These are phyloP conservation scores for Lepus townsendii DNA, from an alignment of 2,797 vertebrate genomes.

Conservation along the genomic window DNA sequence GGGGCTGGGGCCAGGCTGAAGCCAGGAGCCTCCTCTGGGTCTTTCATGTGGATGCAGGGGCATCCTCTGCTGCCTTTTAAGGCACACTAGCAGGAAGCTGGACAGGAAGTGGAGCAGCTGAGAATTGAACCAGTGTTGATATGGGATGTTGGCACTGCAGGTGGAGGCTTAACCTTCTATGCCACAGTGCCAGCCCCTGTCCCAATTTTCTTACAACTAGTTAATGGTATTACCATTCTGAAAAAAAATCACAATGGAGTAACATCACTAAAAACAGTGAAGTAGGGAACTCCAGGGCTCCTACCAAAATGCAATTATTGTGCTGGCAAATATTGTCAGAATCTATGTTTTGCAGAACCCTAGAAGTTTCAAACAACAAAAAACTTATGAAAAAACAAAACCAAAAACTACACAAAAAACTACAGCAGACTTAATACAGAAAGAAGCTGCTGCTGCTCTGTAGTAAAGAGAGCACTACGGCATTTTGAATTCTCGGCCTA, in stretches of 20 bases:
- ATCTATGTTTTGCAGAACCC: slow-evolving; percentile 2
- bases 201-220: slow-evolving; percentile 46
- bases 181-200: too few relatives aligned
- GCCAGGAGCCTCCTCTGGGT: too few relatives aligned
- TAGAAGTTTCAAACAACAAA: background rate
- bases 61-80: too few relatives aligned
- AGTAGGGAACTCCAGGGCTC: background rate
- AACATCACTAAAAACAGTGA: background rate
- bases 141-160: too few relatives aligned
- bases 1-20: too few relatives aligned
- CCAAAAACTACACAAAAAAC: background rate
- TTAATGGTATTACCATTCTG: slow-evolving; percentile 3
- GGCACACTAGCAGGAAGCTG: too few relatives aligned
- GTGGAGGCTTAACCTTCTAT: too few relatives aligned
- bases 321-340: background rate
- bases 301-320: slow-evolving; percentile 3
- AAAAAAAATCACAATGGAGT: slow-evolving; percentile 41
- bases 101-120: too few relatives aligned
- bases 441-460: background rate
- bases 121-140: too few relatives aligned
- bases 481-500: background rate
- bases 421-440: background rate
- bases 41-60: too few relatives aligned
- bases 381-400: background rate
- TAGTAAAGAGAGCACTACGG: background rate